Conservation (phyloP, 2,797 vertebrate genomes). For the Caiman crocodilus region DNA sequence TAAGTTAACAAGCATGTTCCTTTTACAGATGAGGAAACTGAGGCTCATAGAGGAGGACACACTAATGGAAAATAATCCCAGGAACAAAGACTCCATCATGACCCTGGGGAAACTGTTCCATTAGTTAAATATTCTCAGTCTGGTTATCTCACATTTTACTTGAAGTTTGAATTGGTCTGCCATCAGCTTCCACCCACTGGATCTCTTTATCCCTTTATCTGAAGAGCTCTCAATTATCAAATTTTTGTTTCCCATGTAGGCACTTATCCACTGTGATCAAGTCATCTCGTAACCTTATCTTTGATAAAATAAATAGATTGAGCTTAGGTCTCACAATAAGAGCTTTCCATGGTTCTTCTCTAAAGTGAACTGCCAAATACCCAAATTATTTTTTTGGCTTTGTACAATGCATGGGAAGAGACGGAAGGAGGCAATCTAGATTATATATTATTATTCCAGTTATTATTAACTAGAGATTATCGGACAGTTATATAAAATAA, state of each 20-base stretch:
- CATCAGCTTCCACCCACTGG: background rate
- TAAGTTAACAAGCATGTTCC: background rate
- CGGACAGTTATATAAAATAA: background rate
- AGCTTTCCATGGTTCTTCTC: background rate
- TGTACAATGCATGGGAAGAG: background rate
- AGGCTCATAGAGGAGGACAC: background rate
- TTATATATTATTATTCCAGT: background rate
- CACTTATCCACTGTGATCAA: background rate
- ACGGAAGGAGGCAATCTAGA: background rate
- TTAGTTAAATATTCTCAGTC: background rate
- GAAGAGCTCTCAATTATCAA: background rate
- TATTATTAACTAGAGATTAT: background rate
- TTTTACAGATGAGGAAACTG: background rate
- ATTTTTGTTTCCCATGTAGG: background rate
- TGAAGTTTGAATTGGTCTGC: background rate
- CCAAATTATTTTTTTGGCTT: background rate
- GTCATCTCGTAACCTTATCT: background rate
- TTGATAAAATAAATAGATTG: background rate
- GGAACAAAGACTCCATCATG: background rate
- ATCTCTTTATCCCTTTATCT: background rate
- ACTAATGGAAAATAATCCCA: rapidly evolving
- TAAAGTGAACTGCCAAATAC: background rate
- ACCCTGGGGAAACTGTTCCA: rapidly evolving
- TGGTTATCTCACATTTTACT: background rate
- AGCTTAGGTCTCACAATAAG: background rate